A percentile compares a stretch with the other conserved stretches of the same genome.
Conservation (phyloP, 2,888 invertebrate genomes). For the Noctua janthe region DNA sequence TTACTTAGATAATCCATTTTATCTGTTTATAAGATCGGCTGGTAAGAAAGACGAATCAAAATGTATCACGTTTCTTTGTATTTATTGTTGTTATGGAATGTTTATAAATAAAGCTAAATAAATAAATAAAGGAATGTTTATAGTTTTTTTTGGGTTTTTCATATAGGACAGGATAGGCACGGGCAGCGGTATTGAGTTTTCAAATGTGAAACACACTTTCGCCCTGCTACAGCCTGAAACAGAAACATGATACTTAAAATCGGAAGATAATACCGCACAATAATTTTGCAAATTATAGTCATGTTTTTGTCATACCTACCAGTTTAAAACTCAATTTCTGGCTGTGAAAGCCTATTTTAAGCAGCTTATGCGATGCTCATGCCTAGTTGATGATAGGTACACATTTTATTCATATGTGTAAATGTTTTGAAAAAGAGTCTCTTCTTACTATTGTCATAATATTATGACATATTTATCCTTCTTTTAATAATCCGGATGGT, state of each 20-base stretch:
- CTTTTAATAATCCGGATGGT: background rate
- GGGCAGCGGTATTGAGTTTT: background rate
- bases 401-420: background rate
- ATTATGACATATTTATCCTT: background rate
- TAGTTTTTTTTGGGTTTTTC: background rate
- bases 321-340: background rate
- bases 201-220: background rate
- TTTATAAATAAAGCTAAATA: constrained; percentile 4
- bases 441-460: background rate
- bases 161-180: background rate
- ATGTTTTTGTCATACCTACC: background rate
- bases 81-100: constrained; percentile 1
- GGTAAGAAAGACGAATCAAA: constrained; percentile 44
- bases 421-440: background rate
- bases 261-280: background rate
- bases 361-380: background rate
- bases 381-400: background rate
- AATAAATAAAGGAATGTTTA: constrained; percentile 7
- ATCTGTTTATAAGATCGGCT: constrained; percentile 51
- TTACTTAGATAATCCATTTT: constrained; percentile 61
- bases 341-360: background rate
- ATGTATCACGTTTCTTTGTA: constrained; percentile 17
- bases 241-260: background rate
- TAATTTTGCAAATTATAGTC: background rate
- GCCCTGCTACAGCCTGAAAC: background rate